phyloP scores from a whole-genome alignment of 2,888 invertebrate species.

The Drosophila histrio region DNA sequence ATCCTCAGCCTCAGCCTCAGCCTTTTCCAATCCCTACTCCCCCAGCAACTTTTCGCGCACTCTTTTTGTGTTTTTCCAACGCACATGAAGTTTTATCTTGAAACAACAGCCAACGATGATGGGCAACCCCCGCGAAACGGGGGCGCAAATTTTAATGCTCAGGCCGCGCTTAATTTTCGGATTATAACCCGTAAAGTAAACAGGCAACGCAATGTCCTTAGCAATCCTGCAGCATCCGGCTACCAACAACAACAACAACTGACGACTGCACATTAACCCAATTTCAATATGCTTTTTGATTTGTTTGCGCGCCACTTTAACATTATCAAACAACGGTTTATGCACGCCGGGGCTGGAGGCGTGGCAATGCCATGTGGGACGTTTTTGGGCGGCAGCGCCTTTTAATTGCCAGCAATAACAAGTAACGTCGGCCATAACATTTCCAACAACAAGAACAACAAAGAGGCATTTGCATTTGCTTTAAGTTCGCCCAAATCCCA shows the following conservation, averaged over 20 bases:
- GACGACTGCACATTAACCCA: slow-evolving; percentile 76
- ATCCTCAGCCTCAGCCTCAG: too few species aligned
- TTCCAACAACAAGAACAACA: slow-evolving; percentile 42
- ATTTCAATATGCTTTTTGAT: slow-evolving; percentile 82
- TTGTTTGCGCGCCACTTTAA: slow-evolving; percentile 83
- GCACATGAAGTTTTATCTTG: slow-evolving; percentile 78
- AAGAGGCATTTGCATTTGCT: slow-evolving; percentile 43
- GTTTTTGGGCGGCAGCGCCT: slow-evolving; percentile 38
- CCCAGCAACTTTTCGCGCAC: slow-evolving; percentile 6
- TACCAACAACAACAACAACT: slow-evolving; percentile 9
- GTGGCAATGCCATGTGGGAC: slow-evolving; percentile 9
- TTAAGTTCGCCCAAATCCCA: slow-evolving; percentile 50
- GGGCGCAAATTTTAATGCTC: slow-evolving; percentile 74
- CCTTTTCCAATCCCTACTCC: neutral
- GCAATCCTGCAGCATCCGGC: slow-evolving; percentile 36
- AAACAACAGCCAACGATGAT: slow-evolving; percentile 71
- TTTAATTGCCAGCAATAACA: slow-evolving; percentile 75
- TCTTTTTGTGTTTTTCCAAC: slow-evolving; percentile 67
- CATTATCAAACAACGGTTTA: slow-evolving; percentile 82
- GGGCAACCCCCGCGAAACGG: slow-evolving; percentile 28
- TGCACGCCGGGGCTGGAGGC: slow-evolving; percentile 25
- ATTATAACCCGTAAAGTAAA: slow-evolving; percentile 80
- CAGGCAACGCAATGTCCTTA: slow-evolving; percentile 64
- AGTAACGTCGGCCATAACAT: slow-evolving; percentile 64
- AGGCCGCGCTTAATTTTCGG: slow-evolving; percentile 79